Evolutionary conservation across 64 coral and sea anemone species (phyloP).

Genomic region (Trachythela sp.): DNA sequence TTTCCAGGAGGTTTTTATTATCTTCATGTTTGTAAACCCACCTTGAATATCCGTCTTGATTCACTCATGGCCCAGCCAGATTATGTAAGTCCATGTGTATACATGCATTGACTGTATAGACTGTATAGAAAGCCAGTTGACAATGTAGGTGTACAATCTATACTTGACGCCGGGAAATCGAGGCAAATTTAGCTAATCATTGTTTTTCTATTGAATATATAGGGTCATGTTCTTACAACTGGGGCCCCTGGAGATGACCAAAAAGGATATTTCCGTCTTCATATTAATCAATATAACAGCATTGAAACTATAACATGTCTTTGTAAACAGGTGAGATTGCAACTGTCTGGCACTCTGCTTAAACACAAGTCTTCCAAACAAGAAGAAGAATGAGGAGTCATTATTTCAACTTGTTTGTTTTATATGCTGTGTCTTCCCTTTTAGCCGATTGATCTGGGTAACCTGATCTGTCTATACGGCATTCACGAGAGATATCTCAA

Average conservation of each 20-base stretch:
- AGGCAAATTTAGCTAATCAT: too few species aligned
- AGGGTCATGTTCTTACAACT: conserved; percentile 64
- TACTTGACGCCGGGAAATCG: too few species aligned
- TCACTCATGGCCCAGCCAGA: conserved; percentile 96
- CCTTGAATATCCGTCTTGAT: conserved; percentile 73
- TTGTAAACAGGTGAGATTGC: conserved; percentile 42
- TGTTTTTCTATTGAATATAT: neutral
- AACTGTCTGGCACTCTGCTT: too few species aligned
- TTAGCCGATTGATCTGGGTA: conserved; percentile 67
- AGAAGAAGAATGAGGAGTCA: too few species aligned
- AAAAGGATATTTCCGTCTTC: conserved; percentile 59
- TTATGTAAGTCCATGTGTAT: conserved; percentile 92
- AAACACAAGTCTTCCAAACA: neutral
- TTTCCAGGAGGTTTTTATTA: conserved; percentile 75
- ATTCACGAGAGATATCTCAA: conserved; percentile 82
- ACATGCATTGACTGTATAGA: neutral
- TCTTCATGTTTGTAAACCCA: conserved; percentile 81
- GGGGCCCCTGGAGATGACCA: conserved; percentile 50
- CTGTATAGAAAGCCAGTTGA: neutral
- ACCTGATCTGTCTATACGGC: conserved; percentile 75
- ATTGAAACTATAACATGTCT: conserved; percentile 72
- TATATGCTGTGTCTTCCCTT: neutral
- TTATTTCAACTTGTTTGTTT: too few species aligned
- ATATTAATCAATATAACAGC: conserved; percentile 66
- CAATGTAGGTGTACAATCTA: too few species aligned